Evolutionary conservation across 2,888 invertebrate genomes (phyloP), one percentile per base, ranked within the genome.

Genomic region (Rhamphomyia laevipes): DNA sequence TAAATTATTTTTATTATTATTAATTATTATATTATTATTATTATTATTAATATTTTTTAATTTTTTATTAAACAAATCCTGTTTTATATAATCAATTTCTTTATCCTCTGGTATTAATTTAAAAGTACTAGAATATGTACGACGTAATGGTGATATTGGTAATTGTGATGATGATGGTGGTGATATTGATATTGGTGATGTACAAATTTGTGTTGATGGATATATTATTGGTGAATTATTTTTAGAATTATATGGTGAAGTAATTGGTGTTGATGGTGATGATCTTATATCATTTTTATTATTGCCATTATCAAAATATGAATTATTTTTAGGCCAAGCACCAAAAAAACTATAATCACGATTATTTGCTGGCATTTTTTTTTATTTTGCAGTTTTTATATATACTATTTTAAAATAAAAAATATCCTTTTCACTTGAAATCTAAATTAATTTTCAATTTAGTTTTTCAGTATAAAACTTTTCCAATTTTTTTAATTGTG

Each of bases 61-160:
- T 27, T 27, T 27, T 27, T 27, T 27, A 27, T 27, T 27, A 27
- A 27, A 3, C 6, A 43, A 13, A 7, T 41, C 15, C n/a, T 16
- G 45, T n/a, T 49, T 48, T 23, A 51, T 54, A 3, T 57, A 52
- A 37, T 57, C 55, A 21, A 78, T 71, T 57, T 81, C 71, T 48
- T 77, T 71, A 59, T 82, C 77, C 63, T 80, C 77, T 44, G 77
- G 75, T 59, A 81, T 76, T 46, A 80, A 66, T 9, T 75, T 77
- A 58, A 78, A 75, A 7, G 76, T 72, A 16, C 77, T 76, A 11
- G 80, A 74, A 62, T 80, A 72, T 44, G 79, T 72, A 3, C 76
- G 66, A 12, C 76, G 65, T 4, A 77, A 66, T 1, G 77, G 77
- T 49, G 76, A 76, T 35, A 51, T 17, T n/a, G 48, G 40, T n/a